Conservation (phyloP, 2,797 vertebrate species). For the Pelochelys cantorii region DNA sequence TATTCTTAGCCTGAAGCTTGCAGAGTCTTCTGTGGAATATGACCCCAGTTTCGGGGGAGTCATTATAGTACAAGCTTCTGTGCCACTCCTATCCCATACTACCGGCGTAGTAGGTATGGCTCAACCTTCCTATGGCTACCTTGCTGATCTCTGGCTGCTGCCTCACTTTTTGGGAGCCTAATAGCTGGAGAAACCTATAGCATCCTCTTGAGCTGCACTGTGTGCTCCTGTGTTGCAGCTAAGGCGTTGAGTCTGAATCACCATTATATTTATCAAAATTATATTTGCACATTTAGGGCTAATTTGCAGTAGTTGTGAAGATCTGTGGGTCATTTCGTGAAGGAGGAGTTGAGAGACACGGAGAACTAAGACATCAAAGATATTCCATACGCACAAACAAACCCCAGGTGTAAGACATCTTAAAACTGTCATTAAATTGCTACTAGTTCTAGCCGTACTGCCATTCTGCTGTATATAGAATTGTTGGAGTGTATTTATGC, state of each 20-base stretch:
- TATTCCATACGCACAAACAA: too few relatives aligned
- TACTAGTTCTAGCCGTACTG: too few relatives aligned
- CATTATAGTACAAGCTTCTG: not conserved
- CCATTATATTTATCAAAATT: slow-evolving; percentile 23
- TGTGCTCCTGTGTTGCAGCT: not conserved
- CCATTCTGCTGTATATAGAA: too few relatives aligned
- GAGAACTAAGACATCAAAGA: too few relatives aligned
- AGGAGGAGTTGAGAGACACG: too few relatives aligned
- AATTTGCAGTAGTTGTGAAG: not conserved
- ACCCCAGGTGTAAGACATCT: too few relatives aligned
- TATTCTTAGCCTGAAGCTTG: not conserved
- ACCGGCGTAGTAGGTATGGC: not conserved
- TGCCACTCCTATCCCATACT: not conserved
- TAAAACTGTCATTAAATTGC: too few relatives aligned
- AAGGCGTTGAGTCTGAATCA: slow-evolving; percentile 16
- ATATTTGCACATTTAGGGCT: not conserved
- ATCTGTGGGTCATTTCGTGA: too few relatives aligned
- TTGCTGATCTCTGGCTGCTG: too few relatives aligned
- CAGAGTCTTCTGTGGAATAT: too few relatives aligned
- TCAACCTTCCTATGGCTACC: not conserved
- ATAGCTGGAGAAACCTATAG: not conserved
- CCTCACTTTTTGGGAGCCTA: not conserved
- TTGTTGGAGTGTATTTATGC: too few relatives aligned
- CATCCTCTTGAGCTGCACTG: not conserved
- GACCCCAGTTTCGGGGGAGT: not conserved